Evolutionary conservation across 2,113 vertebrate genomes (phyloP), one percentile per base, ranked within the genome.

Genomic region (Elanus axillaris): DNA sequence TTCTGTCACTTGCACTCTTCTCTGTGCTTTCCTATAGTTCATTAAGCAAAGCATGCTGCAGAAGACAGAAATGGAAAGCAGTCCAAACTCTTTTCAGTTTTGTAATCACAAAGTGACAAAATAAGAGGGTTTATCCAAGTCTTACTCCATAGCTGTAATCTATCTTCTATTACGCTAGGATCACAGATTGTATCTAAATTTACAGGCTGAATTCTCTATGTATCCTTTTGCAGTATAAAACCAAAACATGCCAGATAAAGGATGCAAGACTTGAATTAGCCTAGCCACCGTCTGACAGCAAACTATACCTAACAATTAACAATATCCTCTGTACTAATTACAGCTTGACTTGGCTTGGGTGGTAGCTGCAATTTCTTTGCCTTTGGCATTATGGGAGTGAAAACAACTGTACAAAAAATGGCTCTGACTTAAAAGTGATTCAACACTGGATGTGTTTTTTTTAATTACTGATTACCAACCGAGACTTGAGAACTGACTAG

Each of bases 311-410:
- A 95, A 92, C 80, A 62, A 80, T 93, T 88, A 95, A 93, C 58
- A 13, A 93, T 55, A 94, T 95, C 89, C 94, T 95, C 87, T 67
- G 66, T 79, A 90, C 89, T 91, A 96, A 96, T 97, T 94, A 95
- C 73, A 95, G 4, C 94, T 90, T 91, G 83, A 32, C 83, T 95
- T 84, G 83, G 81, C 76, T 79, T 78, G 45, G 76, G 69, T 40
- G 93, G 94, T 38, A 93, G 80, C 36, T 91, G 89, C 74, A 95
- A 94, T 95, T 96, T 73, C 84, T 95, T 95, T 73, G 94, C 94
- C 95, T 96, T 94, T 91, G 96, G 95, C 93, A 7, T 42, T 45
- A 91, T 17, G 23, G 32, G 68, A 84, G 40, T 52, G 90, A 75
- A n/a, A n/a, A 43, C 56, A 74, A 15, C 83, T 36, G 26, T 10